Evolutionary conservation across 2,888 invertebrate species (phyloP).

Genomic region (Caenorhabditis angaria): DNA sequence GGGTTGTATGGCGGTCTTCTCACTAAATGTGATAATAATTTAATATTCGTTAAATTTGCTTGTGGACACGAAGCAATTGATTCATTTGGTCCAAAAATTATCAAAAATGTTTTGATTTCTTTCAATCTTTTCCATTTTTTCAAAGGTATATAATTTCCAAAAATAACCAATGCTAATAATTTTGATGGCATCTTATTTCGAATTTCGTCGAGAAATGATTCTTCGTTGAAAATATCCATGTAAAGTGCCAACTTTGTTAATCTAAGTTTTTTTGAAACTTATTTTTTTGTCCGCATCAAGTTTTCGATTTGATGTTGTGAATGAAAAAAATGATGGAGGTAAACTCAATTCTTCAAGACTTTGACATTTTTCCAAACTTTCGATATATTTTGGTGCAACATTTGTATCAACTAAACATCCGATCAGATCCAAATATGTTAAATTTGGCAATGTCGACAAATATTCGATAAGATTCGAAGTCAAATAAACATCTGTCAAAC

Average conservation of each 20-base stretch:
- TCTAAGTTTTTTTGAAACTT: slow-evolving; percentile 18
- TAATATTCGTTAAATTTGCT: slow-evolving; percentile 22
- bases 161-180: slow-evolving; percentile 30
- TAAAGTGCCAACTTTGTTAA: slow-evolving; percentile 32
- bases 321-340: slow-evolving; percentile 33
- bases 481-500: slow-evolving; percentile 38
- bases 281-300: not conserved
- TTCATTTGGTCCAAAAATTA: slow-evolving; percentile 38
- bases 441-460: slow-evolving; percentile 20
- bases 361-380: slow-evolving; percentile 11
- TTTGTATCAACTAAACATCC: slow-evolving; percentile 38
- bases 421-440: slow-evolving; percentile 35
- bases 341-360: slow-evolving; percentile 28
- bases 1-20: slow-evolving; percentile 34
- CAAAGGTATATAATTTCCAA: slow-evolving; percentile 35
- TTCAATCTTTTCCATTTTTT: slow-evolving; percentile 24
- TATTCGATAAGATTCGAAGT: slow-evolving; percentile 22
- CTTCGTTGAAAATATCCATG: slow-evolving; percentile 43
- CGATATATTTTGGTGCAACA: slow-evolving; percentile 25
- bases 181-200: not conserved
- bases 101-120: slow-evolving; percentile 26
- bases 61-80: slow-evolving; percentile 32
- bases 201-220: slow-evolving; percentile 10
- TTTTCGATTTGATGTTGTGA: slow-evolving; percentile 10
- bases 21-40: slow-evolving; percentile 38